A percentile compares a stretch with the other conserved stretches of the same genome.
Evolutionary conservation across 2,797 vertebrate genomes (phyloP).

Genomic region (Notolepis coatsorum): DNA sequence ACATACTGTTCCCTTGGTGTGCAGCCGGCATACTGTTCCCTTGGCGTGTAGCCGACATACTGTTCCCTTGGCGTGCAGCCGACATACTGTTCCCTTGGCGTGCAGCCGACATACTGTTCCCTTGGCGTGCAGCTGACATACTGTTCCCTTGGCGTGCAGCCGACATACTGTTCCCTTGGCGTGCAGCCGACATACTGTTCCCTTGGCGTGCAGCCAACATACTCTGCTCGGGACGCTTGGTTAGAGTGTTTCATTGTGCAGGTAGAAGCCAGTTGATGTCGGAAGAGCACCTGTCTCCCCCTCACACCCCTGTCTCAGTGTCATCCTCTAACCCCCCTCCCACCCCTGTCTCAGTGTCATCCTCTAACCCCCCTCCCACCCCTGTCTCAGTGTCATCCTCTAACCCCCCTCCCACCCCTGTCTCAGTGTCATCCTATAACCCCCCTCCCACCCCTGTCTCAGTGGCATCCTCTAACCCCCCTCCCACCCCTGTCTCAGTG

Average conservation of each 20-base stretch:
- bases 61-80: too few relatives aligned
- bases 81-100: too few relatives aligned
- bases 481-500: constrained; percentile 39
- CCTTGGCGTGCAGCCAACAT: constrained; percentile 9
- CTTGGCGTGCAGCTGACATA: too few relatives aligned
- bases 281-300: constrained; percentile 49
- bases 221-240: constrained; percentile 23
- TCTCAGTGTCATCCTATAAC: constrained; percentile 45
- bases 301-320: constrained; percentile 39
- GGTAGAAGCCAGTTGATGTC: constrained; percentile 49
- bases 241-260: constrained; percentile 40
- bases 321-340: constrained; percentile 42
- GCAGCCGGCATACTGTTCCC: too few relatives aligned
- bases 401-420: constrained; percentile 38
- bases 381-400: too few relatives aligned
- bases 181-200: constrained; percentile 6
- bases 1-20: too few relatives aligned
- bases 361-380: constrained; percentile 39
- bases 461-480: constrained; percentile 2
- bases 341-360: constrained; percentile 28
- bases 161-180: neutral
- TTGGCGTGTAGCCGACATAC: too few relatives aligned
- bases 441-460: neutral
- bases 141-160: too few relatives aligned
- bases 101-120: too few relatives aligned